Percentiles rank a stretch among this genome's conserved stretches.
Conservation (phyloP, 2,797 vertebrate species). For the Fringilla coelebs region DNA sequence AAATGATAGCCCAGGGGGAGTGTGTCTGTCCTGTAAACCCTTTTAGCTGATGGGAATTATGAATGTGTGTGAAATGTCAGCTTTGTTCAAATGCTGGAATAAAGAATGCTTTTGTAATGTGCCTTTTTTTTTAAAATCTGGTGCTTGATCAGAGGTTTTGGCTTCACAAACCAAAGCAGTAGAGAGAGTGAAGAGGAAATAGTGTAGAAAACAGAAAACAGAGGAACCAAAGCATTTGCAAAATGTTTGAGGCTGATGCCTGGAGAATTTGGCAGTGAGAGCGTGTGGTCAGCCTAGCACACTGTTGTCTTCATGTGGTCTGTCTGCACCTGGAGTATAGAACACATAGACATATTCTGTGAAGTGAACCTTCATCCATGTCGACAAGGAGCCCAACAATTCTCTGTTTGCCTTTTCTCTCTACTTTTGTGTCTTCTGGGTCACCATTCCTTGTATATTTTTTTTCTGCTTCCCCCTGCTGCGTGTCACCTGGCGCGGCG, state of each 20-base stretch:
- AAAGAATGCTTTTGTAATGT: conserved; percentile 30
- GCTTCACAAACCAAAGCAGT: background rate
- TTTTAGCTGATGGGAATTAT: conserved; percentile 10
- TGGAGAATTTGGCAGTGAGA: background rate
- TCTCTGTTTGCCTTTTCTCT: background rate
- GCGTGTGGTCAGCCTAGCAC: rapidly evolving
- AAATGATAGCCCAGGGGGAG: background rate
- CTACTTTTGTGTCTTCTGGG: background rate
- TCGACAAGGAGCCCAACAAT: background rate
- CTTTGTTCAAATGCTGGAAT: conserved; percentile 23
- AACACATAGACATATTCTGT: background rate
- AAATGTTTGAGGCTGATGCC: background rate
- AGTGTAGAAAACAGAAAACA: background rate
- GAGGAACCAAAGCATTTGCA: background rate
- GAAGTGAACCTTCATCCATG: background rate
- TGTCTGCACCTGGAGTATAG: background rate
- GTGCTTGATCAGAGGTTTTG: conserved; percentile 18
- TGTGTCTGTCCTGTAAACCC: background rate
- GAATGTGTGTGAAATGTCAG: conserved; percentile 26
- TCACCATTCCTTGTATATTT: background rate
- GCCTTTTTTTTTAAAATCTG: background rate
- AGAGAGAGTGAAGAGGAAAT: background rate
- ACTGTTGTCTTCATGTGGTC: background rate
- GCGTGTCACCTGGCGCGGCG: rapidly evolving
- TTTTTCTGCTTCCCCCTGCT: background rate